phyloP scores from a whole-genome alignment of 2,797 vertebrate genomes.

The Pygocentrus nattereri region DNA sequence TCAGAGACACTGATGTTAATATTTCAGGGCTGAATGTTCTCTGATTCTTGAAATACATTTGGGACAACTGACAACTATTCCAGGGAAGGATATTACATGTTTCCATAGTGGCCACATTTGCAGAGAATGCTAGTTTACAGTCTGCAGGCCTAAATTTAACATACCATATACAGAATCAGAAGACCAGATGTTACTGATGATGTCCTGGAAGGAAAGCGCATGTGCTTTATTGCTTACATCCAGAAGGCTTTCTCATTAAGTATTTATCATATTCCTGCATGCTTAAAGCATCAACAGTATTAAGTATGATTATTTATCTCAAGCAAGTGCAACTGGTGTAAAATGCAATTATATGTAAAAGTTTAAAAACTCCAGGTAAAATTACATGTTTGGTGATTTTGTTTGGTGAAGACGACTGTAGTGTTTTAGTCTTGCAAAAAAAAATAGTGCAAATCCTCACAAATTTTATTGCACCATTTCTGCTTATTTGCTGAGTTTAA shows the following conservation, averaged over 20 bases:
- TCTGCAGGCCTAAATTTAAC: constrained; percentile 21
- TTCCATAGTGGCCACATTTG: neutral
- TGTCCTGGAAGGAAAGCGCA: constrained; percentile 15
- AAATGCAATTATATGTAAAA: too few relatives aligned
- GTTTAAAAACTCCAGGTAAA: too few relatives aligned
- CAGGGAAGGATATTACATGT: neutral
- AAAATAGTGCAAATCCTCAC: too few relatives aligned
- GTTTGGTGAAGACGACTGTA: too few relatives aligned
- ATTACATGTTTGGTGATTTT: too few relatives aligned
- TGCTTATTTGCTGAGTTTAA: too few relatives aligned
- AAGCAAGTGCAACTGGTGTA: too few relatives aligned
- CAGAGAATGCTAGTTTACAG: neutral
- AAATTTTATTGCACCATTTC: too few relatives aligned
- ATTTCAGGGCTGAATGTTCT: neutral
- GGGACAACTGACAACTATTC: neutral
- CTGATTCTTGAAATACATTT: neutral
- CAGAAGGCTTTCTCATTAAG: neutral
- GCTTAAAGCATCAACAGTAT: neutral
- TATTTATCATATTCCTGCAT: neutral
- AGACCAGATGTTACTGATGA: constrained; percentile 46
- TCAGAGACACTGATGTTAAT: neutral
- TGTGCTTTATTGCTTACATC: constrained; percentile 1
- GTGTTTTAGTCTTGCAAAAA: too few relatives aligned
- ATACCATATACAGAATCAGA: constrained; percentile 6
- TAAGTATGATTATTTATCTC: neutral